These are phyloP conservation scores for Trichomalopsis sarcophagae DNA, from an alignment of 1,140 invertebrate genomes.

Conservation along the genomic window DNA sequence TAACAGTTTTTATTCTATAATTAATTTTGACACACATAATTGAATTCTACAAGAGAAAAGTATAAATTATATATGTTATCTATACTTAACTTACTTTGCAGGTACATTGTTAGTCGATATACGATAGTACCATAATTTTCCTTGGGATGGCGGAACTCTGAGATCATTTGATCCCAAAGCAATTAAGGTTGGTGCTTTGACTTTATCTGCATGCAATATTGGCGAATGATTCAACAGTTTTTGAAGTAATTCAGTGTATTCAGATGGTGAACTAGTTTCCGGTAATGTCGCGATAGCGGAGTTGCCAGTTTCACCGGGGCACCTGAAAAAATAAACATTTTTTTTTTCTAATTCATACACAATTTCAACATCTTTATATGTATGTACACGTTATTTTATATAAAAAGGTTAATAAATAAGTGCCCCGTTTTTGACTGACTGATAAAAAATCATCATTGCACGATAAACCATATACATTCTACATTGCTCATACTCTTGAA, in stretches of 20 bases:
- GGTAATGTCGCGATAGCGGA: conserved; percentile 47
- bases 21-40: too few species aligned
- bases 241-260: conserved; percentile 75
- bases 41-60: not conserved
- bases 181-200: conserved; percentile 86
- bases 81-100: conserved; percentile 76
- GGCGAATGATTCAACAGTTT: conserved; percentile 81
- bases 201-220: conserved; percentile 79
- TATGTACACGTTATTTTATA: too few species aligned
- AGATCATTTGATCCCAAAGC: conserved; percentile 88
- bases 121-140: conserved; percentile 80
- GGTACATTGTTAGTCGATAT: conserved; percentile 79
- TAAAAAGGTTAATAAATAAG: too few species aligned
- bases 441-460: too few species aligned
- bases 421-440: too few species aligned
- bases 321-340: conserved; percentile 6
- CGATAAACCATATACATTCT: too few species aligned
- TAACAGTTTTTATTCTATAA: too few species aligned
- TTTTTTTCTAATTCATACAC: too few species aligned
- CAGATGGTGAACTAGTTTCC: conserved; percentile 58
- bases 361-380: too few species aligned
- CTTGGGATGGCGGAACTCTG: conserved; percentile 86
- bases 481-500: too few species aligned
- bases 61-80: not conserved
- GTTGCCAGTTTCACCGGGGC: not conserved